Evolutionary conservation across 2,888 invertebrate species (phyloP), one percentile per base, ranked within the genome.

Genomic region (Antheraea assamensis): DNA sequence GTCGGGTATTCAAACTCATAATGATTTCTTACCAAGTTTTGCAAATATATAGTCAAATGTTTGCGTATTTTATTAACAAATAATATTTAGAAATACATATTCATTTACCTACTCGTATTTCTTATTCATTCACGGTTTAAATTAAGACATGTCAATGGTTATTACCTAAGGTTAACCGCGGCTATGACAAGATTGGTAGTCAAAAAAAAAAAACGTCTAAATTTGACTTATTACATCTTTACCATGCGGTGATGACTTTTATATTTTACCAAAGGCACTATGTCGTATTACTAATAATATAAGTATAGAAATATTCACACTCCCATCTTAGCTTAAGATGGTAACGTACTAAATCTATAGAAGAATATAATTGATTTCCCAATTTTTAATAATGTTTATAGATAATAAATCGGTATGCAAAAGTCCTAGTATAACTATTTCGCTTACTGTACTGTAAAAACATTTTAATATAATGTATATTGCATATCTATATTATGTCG

Each of bases 31-130:
- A 71, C 24, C 42, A 31, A 8, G 30, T 61, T 71, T 42, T 35
- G 42, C 30, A 58, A 71, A 71, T 52, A 71, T 35, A 58, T 21
- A 31, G 71, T 71, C 71, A 71, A 71, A 35, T 58, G 42, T 71
- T 71, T 58, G 71, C 58, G 58, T 31, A 35, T 31, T 52, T 19
- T 58, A 19, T 71, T 55, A 68, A 68, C 68, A 68, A 68, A 68
- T 68, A 8, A 35, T 68, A 68, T 68, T 68, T 68, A 68, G 35
- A 68, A 64, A 64, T 61, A 61, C 61, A 15, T 61, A 61, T 27
- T 64, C 17, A 64, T 64, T 64, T 64, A 17, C 30, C 61, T 30
- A 64, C 61, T 64, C 30, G 27, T 64, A 64, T 30, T 64, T 64
- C 27, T 64, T 64, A 30, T 64, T 30, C 30, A 30, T 64, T 30